Evolutionary conservation across 2,797 vertebrate genomes (phyloP).

Genomic region (Percopsis omiscomaycus): DNA sequence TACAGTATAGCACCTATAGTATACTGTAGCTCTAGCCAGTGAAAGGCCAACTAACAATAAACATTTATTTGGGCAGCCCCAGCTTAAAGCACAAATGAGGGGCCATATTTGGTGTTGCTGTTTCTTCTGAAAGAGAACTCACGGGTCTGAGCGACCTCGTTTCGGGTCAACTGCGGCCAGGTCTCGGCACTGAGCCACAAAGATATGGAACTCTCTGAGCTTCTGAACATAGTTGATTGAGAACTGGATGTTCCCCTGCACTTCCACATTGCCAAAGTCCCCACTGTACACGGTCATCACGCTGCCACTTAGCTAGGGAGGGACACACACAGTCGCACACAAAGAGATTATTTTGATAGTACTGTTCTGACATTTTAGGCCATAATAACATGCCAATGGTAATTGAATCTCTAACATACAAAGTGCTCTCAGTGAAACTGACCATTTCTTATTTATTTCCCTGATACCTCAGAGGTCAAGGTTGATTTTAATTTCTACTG

Average conservation of each 20-base stretch:
- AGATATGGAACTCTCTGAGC: slow-evolving; percentile 90
- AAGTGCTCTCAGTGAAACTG: neutral
- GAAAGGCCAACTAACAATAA: neutral
- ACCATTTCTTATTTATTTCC: neutral
- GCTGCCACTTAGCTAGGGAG: slow-evolving; percentile 87
- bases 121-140: slow-evolving; percentile 62
- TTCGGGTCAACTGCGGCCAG: slow-evolving; percentile 89
- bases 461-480: neutral
- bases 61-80: neutral
- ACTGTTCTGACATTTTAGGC: neutral
- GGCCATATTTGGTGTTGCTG: neutral
- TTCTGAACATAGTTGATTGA: slow-evolving; percentile 90
- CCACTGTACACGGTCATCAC: slow-evolving; percentile 90
- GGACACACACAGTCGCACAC: slow-evolving; percentile 25
- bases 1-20: neutral
- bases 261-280: slow-evolving; percentile 87
- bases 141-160: slow-evolving; percentile 93
- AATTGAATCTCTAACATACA: neutral
- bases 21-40: neutral
- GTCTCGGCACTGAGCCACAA: slow-evolving; percentile 87
- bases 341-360: neutral
- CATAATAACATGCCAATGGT: neutral
- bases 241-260: slow-evolving; percentile 92
- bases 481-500: neutral
- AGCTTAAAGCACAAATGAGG: neutral